Evolutionary conservation across 2,888 invertebrate species (phyloP).

Genomic region (Hylaea fasciaria): DNA sequence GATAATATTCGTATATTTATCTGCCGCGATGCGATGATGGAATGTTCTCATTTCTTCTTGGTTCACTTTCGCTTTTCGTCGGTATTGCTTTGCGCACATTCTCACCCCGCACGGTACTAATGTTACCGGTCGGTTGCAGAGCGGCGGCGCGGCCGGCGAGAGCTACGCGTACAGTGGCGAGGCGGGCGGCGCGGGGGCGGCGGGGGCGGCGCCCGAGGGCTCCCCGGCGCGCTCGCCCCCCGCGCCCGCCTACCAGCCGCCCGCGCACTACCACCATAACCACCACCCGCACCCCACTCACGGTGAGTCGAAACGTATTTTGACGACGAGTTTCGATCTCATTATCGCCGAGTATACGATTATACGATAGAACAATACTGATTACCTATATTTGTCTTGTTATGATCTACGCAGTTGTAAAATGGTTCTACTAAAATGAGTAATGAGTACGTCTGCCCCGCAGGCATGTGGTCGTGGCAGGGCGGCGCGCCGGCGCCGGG

Average conservation of each 20-base stretch:
- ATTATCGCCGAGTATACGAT: no score
- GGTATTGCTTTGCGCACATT: neutral
- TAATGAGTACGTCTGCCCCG: constrained; percentile 10
- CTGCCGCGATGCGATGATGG: no score
- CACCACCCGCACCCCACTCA: constrained; percentile 68
- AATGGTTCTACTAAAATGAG: no score
- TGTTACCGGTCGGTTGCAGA: constrained; percentile 36
- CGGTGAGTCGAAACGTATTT: constrained; percentile 42
- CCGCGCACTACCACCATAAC: constrained; percentile 75
- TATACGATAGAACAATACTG: no score
- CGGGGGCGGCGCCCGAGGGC: constrained; percentile 47
- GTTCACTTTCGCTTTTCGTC: no score
- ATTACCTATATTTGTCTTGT: no score
- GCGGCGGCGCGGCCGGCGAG: constrained; percentile 49
- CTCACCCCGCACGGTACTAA: neutral
- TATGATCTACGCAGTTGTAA: no score
- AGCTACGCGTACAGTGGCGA: constrained; percentile 49
- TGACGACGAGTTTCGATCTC: neutral
- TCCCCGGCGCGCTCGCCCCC: constrained; percentile 94
- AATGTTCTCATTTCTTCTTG: no score
- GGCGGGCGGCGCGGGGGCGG: constrained; percentile 69
- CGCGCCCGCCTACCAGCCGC: constrained; percentile 75
- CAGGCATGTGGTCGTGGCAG: constrained; percentile 93
- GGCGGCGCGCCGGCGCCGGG: constrained; percentile 71
- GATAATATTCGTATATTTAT: no score